Evolutionary conservation across 2,888 invertebrate genomes (phyloP).

Genomic region (Pantelozetes paolii): DNA sequence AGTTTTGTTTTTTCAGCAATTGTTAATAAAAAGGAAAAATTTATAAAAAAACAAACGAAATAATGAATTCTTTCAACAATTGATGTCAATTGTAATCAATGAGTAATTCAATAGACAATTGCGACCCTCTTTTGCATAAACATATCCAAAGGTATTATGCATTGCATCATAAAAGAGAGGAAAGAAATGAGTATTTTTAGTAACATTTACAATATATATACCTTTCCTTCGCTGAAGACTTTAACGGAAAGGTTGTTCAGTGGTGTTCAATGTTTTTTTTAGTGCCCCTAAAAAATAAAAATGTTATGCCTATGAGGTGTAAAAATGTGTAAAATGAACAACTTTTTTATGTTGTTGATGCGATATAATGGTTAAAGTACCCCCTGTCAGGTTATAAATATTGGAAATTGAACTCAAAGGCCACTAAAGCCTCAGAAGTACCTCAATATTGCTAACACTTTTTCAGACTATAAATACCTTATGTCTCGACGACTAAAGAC

Average conservation of each 20-base stretch:
- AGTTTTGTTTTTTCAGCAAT: no score
- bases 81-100: no score
- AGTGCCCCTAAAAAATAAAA: not conserved
- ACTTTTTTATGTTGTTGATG: slow-evolving; percentile 13
- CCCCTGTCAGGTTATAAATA: slow-evolving; percentile 29
- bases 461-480: slow-evolving; percentile 26
- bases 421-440: slow-evolving; percentile 18
- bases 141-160: no score
- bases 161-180: not conserved
- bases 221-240: not conserved
- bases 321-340: slow-evolving; percentile 33
- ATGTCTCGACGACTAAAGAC: no score
- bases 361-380: slow-evolving; percentile 21
- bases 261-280: not conserved
- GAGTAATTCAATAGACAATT: not conserved
- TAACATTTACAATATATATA: not conserved
- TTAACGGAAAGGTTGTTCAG: not conserved
- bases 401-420: not conserved
- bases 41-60: no score
- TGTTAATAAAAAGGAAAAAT: no score
- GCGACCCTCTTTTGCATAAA: not conserved
- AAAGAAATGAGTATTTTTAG: not conserved
- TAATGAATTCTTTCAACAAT: no score
- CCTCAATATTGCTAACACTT: slow-evolving; percentile 23
- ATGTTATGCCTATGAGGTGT: slow-evolving; percentile 31